Percentiles rank a stretch among this genome's conserved stretches.
phyloP scores from a whole-genome alignment of 2,888 invertebrate genomes.

The Drosophila paracracens region DNA sequence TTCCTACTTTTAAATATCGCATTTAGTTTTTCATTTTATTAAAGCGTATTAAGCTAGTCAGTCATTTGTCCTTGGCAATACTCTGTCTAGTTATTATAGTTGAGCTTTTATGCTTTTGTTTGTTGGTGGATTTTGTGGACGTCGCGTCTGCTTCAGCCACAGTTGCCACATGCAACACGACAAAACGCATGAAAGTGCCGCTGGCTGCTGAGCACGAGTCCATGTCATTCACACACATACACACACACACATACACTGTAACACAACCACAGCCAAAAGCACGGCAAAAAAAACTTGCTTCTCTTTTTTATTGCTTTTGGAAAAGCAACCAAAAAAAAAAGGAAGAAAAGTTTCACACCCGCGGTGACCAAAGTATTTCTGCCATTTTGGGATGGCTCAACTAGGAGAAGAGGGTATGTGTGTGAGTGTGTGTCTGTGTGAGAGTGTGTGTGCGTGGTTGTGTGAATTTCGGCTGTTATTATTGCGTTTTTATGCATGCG shows the following conservation, averaged over 20 bases:
- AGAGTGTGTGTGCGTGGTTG: slow-evolving; percentile 8
- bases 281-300: slow-evolving; percentile 21
- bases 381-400: slow-evolving; percentile 32
- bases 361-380: slow-evolving; percentile 71
- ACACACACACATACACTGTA: slow-evolving; percentile 3
- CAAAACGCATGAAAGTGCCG: slow-evolving; percentile 52
- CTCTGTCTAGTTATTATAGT: slow-evolving; percentile 52
- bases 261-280: slow-evolving; percentile 16
- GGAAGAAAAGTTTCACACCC: slow-evolving; percentile 63
- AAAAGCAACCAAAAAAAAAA: slow-evolving; percentile 41
- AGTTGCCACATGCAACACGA: slow-evolving; percentile 50
- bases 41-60: slow-evolving; percentile 26
- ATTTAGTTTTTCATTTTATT: neutral
- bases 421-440: slow-evolving; percentile 4
- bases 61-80: neutral
- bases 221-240: slow-evolving; percentile 31
- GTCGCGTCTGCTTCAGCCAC: slow-evolving; percentile 51
- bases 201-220: slow-evolving; percentile 26
- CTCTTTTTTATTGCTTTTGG: slow-evolving; percentile 23
- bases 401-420: slow-evolving; percentile 4
- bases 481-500: slow-evolving; percentile 80
- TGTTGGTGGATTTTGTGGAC: slow-evolving; percentile 22
- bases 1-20: accelerated
- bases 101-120: slow-evolving; percentile 37
- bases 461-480: slow-evolving; percentile 61